Percentiles rank a stretch among this genome's conserved stretches.
Evolutionary conservation across 2,888 invertebrate species (phyloP).

Genomic region (Sylvicola cinctus): DNA sequence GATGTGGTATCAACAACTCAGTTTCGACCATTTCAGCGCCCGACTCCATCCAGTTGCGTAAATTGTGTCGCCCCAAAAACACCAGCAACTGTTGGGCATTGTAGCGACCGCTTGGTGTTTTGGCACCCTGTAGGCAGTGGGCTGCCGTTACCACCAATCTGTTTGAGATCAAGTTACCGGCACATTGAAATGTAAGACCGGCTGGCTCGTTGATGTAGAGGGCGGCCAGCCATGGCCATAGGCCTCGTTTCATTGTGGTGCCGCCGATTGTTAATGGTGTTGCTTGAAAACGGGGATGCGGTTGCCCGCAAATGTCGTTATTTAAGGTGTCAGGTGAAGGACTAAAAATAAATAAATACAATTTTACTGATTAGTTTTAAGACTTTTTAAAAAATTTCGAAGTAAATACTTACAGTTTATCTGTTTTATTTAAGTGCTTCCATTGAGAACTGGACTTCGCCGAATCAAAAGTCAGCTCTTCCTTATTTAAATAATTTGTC

Average conservation of each 20-base stretch:
- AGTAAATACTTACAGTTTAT: no score
- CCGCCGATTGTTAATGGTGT: not conserved
- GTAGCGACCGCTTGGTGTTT: no score
- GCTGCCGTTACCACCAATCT: constrained; percentile 23
- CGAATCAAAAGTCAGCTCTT: no score
- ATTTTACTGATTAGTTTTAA: no score
- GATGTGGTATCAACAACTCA: constrained; percentile 14
- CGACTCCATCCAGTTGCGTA: constrained; percentile 24
- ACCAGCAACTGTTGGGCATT: constrained; percentile 18
- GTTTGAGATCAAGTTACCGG: constrained; percentile 19
- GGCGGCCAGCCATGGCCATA: not conserved
- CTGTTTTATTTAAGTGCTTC: no score
- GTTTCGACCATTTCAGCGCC: constrained; percentile 12
- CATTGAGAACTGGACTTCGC: no score
- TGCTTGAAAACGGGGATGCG: not conserved
- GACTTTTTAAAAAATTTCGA: no score
- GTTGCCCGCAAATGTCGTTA: not conserved
- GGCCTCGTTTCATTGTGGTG: not conserved
- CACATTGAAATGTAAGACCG: constrained; percentile 5
- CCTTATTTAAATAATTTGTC: no score
- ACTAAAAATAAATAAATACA: no score
- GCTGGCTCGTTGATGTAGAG: not conserved
- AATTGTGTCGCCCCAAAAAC: constrained; percentile 26
- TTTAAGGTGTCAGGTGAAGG: no score
- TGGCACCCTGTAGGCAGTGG: constrained; percentile 19